Conservation (phyloP, 92 coral and sea anemone genomes). For the Metridium senile region DNA sequence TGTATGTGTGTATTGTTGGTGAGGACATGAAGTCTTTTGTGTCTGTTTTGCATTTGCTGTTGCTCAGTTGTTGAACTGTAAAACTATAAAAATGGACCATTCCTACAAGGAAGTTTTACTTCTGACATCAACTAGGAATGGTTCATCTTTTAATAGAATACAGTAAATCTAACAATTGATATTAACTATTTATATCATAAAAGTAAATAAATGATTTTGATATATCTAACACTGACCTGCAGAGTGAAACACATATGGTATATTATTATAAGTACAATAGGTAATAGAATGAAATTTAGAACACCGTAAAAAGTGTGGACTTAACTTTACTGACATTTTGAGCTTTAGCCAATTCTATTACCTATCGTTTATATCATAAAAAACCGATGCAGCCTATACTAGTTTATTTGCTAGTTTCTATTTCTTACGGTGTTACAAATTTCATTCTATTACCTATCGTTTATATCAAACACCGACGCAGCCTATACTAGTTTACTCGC, state of each 20-base stretch:
- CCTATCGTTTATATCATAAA: too few relatives aligned
- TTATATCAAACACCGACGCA: too few relatives aligned
- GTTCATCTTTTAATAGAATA: neutral
- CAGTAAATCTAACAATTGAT: neutral
- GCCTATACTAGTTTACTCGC: too few relatives aligned
- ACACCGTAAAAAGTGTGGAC: too few relatives aligned
- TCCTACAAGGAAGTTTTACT: constrained; percentile 10
- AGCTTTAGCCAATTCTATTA: too few relatives aligned
- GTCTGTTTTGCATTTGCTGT: constrained; percentile 1
- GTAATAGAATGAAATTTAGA: too few relatives aligned
- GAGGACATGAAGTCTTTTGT: constrained; percentile 15
- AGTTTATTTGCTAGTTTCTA: too few relatives aligned
- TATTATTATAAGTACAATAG: too few relatives aligned
- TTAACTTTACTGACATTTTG: too few relatives aligned
- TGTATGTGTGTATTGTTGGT: constrained; percentile 1
- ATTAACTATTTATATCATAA: neutral
- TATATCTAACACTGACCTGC: neutral
- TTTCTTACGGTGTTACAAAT: too few relatives aligned
- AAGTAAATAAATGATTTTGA: neutral
- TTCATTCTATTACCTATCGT: too few relatives aligned
- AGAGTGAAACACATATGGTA: neutral
- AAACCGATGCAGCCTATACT: too few relatives aligned
- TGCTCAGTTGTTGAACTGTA: constrained; percentile 10
- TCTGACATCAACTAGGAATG: neutral
- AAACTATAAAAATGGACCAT: neutral